Evolutionary conservation across 1,140 invertebrate genomes (phyloP).

Genomic region (Drosophila pruinosa): DNA sequence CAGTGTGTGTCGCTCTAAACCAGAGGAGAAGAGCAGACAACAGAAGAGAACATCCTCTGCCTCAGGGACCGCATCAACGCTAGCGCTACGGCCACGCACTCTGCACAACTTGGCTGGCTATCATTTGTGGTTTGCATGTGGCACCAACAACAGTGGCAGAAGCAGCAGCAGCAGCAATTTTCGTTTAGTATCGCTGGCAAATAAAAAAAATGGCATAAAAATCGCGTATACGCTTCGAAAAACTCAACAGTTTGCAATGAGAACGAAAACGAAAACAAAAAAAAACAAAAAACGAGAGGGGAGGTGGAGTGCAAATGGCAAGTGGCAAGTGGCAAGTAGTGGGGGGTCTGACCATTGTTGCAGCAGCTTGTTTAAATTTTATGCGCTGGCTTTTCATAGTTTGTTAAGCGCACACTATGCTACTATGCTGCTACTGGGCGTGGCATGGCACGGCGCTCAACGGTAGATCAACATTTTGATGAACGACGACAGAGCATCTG

Average conservation of each 20-base stretch:
- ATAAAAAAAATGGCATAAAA: constrained; percentile 36
- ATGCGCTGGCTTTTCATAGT: constrained; percentile 46
- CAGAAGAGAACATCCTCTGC: background rate
- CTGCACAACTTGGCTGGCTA: constrained; percentile 12
- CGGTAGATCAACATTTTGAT: background rate
- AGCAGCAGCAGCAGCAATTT: constrained; percentile 24
- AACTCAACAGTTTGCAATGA: constrained; percentile 47
- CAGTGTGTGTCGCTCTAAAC: too few relatives aligned
- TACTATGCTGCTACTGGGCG: background rate
- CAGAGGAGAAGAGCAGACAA: background rate
- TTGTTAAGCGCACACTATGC: constrained; percentile 21
- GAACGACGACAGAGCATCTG: constrained; percentile 1
- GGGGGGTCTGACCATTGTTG: constrained; percentile 16
- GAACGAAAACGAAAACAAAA: constrained; percentile 36
- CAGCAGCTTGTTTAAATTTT: constrained; percentile 61
- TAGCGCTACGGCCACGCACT: constrained; percentile 8
- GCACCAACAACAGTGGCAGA: constrained; percentile 9
- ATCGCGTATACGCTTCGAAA: constrained; percentile 46
- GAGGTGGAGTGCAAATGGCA: background rate
- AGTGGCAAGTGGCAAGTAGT: background rate
- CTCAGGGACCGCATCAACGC: constrained; percentile 14
- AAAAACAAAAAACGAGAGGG: too few relatives aligned
- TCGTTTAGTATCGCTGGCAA: constrained; percentile 12
- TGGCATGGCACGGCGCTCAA: background rate
- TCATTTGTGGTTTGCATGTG: constrained; percentile 30